Percentiles rank a stretch among this genome's conserved stretches.
Evolutionary conservation across 2,888 invertebrate species (phyloP).

Genomic region (Physocephala rufipes): DNA sequence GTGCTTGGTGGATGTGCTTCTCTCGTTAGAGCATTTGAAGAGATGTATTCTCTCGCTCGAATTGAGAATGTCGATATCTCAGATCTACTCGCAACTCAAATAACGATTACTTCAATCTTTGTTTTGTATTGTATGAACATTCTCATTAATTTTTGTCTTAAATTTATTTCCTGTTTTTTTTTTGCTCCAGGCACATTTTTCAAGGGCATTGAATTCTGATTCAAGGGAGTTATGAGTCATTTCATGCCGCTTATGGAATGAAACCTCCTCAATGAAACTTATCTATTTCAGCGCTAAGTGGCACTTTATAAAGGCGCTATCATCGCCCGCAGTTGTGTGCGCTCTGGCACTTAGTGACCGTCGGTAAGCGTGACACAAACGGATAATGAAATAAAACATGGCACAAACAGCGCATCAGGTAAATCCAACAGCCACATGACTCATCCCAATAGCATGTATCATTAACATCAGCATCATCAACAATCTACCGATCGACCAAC

Average conservation of each 20-base stretch:
- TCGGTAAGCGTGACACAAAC: slow-evolving; percentile 10
- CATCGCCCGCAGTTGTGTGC: neutral
- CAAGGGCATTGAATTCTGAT: neutral
- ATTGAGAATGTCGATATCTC: too few relatives aligned
- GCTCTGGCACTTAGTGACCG: slow-evolving; percentile 18
- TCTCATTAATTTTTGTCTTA: too few relatives aligned
- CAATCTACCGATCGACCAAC: too few relatives aligned
- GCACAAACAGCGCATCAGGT: slow-evolving; percentile 17
- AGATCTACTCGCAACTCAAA: too few relatives aligned
- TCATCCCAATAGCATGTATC: neutral
- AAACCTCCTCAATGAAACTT: neutral
- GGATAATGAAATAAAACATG: slow-evolving; percentile 12
- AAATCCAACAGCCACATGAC: neutral
- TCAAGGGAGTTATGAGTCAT: slow-evolving; percentile 13
- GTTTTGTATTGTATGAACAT: too few relatives aligned
- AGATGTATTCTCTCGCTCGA: too few relatives aligned
- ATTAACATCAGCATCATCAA: slow-evolving; percentile 11
- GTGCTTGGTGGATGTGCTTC: too few relatives aligned
- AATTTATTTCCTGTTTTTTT: neutral
- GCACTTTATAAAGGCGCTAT: neutral
- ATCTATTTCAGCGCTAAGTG: neutral
- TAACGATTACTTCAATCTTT: too few relatives aligned
- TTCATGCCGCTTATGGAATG: neutral
- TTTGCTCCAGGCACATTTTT: neutral
- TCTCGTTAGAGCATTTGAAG: too few relatives aligned